Evolutionary conservation across 2,888 invertebrate species (phyloP).

Genomic region (Biston betularia): DNA sequence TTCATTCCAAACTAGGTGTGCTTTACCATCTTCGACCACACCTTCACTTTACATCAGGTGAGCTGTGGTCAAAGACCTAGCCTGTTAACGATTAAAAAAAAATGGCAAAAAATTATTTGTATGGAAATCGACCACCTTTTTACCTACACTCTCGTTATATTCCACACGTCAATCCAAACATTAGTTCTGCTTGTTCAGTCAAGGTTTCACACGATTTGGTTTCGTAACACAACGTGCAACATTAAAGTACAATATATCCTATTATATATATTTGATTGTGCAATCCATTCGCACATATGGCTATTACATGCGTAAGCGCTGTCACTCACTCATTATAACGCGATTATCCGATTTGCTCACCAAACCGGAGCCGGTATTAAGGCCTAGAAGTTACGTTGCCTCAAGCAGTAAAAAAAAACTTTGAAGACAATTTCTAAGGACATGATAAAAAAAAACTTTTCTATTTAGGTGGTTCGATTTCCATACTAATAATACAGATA

Average conservation of each 20-base stretch:
- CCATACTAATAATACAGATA: too few species aligned
- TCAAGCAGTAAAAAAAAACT: too few species aligned
- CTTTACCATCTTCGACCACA: too few species aligned
- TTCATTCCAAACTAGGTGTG: too few species aligned
- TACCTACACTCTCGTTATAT: background rate
- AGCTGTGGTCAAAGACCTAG: too few species aligned
- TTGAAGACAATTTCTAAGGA: too few species aligned
- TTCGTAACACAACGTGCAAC: constrained; percentile 10
- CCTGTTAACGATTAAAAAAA: too few species aligned
- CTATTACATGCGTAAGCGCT: constrained; percentile 22
- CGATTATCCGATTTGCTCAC: constrained; percentile 43
- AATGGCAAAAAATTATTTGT: too few species aligned
- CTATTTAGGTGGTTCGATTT: too few species aligned
- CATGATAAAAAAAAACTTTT: too few species aligned
- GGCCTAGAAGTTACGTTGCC: background rate
- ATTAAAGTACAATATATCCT: constrained; percentile 17
- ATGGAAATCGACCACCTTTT: too few species aligned
- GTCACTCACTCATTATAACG: constrained; percentile 41
- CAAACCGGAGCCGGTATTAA: constrained; percentile 21
- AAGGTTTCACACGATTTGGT: constrained; percentile 11
- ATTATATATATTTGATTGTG: constrained; percentile 2
- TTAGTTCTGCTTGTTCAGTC: constrained; percentile 1
- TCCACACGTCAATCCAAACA: background rate
- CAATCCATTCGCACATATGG: constrained; percentile 4
- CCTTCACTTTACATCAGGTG: too few species aligned